Evolutionary conservation across 2,888 invertebrate genomes (phyloP), one percentile per base, ranked within the genome.

Genomic region (Aelia acuminata): DNA sequence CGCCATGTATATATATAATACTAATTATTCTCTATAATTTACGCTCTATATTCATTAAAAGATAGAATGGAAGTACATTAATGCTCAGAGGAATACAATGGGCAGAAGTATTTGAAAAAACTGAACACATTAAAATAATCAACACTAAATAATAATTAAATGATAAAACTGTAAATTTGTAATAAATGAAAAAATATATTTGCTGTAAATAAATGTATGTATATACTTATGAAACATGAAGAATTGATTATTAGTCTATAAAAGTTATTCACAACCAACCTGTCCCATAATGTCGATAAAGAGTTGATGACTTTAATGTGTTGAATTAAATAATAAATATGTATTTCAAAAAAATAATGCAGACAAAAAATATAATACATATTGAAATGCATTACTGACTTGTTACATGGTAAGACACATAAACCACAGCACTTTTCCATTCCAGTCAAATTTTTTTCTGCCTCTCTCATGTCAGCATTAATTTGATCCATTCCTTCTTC

Each of bases 401-500:
- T 99, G 94, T 98, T 98, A 95, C 99, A 99, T 75, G 99, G 99
- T 92, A 99, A 95, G 89, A 98, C 98, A 94, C 99, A 99, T 92
- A 99, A 95, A 89, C 99, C 99, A 93, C 99, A 99, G 93, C 99
- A 99, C 93, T 99, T 99, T 94, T 99, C 99, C 98, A 99, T 98
- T 90, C 99, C 99, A 91, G 99, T 99, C 91, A 99, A 95, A 93
- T 99, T 99, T 94, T 99, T 99, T 94, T 99, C 99, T 31, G 99
- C 99, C 93, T 99, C 99, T 92, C 96, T 96, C 99, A 99, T 99
- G 93, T 99, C 99, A 90, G 98, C 96, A 94, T 99, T 99, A 94
- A 99, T 99, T 93, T 99, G 98, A 94, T 99, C 99, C 98, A 99
- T 98, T 75, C 99, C 99, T 94, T 99, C 99, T 94, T 99, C 99